Percentiles rank a stretch among this genome's conserved stretches.
These are phyloP conservation scores for Lethocerus indicus DNA, from an alignment of 1,140 invertebrate species.

Conservation along the genomic window DNA sequence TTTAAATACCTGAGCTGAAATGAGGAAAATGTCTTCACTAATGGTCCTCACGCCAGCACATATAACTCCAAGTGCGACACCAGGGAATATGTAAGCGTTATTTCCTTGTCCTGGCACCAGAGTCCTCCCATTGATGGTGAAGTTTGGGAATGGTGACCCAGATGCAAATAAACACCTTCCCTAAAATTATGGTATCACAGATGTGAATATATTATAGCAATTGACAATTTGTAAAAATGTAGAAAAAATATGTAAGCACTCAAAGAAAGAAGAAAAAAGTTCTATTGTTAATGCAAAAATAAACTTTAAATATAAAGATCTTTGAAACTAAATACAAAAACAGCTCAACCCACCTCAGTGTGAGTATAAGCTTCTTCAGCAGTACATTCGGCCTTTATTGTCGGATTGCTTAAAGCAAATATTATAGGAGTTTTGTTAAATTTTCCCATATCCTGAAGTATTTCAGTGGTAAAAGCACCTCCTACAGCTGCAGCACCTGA, in stretches of 20 bases:
- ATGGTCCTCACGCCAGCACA: constrained; percentile 67
- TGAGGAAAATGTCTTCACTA: constrained; percentile 73
- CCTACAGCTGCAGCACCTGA: constrained; percentile 60
- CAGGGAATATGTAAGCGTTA: constrained; percentile 94
- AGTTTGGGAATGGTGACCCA: constrained; percentile 79
- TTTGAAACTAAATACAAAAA: not conserved
- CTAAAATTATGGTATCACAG: constrained; percentile 25
- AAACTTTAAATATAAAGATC: too few species aligned
- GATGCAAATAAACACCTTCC: constrained; percentile 77
- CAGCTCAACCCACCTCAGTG: constrained; percentile 46
- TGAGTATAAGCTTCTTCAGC: constrained; percentile 78
- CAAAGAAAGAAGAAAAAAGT: not conserved
- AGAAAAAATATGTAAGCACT: not conserved
- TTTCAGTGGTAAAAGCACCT: constrained; percentile 69
- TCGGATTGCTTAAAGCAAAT: constrained; percentile 94
- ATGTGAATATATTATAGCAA: not conserved
- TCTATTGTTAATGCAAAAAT: not conserved
- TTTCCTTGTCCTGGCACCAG: constrained; percentile 85
- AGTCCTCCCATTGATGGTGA: constrained; percentile 56
- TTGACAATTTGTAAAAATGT: not conserved
- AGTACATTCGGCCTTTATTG: constrained; percentile 92
- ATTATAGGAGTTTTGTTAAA: constrained; percentile 68
- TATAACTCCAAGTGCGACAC: constrained; percentile 74
- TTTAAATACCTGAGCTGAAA: constrained; percentile 61
- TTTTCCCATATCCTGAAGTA: constrained; percentile 64